Base-by-base conservation (phyloP, 2,113 vertebrate genomes). In the Uropsilus gracilis region DNA sequence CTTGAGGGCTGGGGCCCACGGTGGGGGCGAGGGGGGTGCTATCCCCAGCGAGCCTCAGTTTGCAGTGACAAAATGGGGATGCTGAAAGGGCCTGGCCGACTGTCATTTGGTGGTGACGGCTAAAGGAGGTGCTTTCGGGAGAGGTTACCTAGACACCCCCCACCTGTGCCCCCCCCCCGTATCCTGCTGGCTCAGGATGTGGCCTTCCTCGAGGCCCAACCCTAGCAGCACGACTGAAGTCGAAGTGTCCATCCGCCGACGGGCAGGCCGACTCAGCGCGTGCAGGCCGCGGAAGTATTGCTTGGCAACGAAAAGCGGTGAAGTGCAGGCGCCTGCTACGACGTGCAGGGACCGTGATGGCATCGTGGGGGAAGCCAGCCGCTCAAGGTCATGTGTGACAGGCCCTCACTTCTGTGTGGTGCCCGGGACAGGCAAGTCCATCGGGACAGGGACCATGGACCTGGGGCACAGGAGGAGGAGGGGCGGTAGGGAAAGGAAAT, bases 401-500 rank as follows among this genome's bases (percentile, higher is more conserved):
- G 1, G 50, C 30, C 37, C 80, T 39, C 14, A 5, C 30, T 85
- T n/a, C 39, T 13, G 42, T 1, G 16, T n/a, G 34, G 50, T 10
- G 6, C 34, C 46, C 46, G 24, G 72, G 75, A n/a, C 2, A 57
- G 68, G 18, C 24, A 88, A 46, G 28, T 34, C 55, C 57, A 34
- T 0, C 42, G 18, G n/a, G n/a, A n/a, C 2, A 20, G 20, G 10
- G 28, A n/a, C 26, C 3, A 2, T 28, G 26, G 5, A 39, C 3
- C 1, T 28, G 26, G 5, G 34, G 57, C 53, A 68, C 6, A 20
- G 18, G 44, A 3, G 4, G 13, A 24, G 53, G 8, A 24, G n/a
- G 69, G n/a, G 48, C 12, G 28, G 34, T 1, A 20, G 13, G n/a
- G 64, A n/a, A 63, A 63, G 34, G 39, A 13, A 6, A 8, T 42